Evolutionary conservation across 2,797 vertebrate species (phyloP).

Genomic region (Xenops minutus): DNA sequence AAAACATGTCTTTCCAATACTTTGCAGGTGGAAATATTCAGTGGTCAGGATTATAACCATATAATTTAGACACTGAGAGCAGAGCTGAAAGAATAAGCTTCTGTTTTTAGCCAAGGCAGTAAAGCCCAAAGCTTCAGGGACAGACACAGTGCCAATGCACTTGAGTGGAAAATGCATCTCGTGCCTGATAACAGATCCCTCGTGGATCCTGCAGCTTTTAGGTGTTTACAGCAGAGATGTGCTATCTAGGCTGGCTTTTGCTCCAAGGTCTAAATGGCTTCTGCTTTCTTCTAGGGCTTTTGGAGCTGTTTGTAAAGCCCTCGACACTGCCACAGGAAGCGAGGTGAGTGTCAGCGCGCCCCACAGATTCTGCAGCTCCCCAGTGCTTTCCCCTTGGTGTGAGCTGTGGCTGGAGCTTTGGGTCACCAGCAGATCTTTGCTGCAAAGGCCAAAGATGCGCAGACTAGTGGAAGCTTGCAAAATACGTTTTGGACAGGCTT

Average conservation of each 20-base stretch:
- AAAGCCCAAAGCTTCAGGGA: not conserved
- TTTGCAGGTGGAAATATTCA: not conserved
- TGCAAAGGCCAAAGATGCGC: not conserved
- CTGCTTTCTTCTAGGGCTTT: slow-evolving; percentile 81
- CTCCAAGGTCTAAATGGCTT: not conserved
- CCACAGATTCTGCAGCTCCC: not conserved
- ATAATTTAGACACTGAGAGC: not conserved
- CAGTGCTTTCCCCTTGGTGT: not conserved
- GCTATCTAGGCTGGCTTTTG: not conserved
- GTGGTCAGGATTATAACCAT: not conserved
- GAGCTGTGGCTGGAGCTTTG: not conserved
- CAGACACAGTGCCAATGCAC: not conserved
- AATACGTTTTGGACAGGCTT: not conserved
- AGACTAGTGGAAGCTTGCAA: not conserved
- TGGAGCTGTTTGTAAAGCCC: slow-evolving; percentile 93
- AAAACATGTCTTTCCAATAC: not conserved
- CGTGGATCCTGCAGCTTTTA: too few relatives aligned
- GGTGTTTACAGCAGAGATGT: too few relatives aligned
- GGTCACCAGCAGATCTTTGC: not conserved
- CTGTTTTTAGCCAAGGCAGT: not conserved
- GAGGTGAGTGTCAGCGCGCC: slow-evolving; percentile 77
- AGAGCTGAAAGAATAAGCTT: not conserved
- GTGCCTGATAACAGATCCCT: not conserved
- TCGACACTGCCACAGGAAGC: slow-evolving; percentile 92
- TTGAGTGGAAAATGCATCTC: not conserved